Evolutionary conservation across 2,113 vertebrate species (phyloP).

Genomic region (Rousettus leschenaultii): DNA sequence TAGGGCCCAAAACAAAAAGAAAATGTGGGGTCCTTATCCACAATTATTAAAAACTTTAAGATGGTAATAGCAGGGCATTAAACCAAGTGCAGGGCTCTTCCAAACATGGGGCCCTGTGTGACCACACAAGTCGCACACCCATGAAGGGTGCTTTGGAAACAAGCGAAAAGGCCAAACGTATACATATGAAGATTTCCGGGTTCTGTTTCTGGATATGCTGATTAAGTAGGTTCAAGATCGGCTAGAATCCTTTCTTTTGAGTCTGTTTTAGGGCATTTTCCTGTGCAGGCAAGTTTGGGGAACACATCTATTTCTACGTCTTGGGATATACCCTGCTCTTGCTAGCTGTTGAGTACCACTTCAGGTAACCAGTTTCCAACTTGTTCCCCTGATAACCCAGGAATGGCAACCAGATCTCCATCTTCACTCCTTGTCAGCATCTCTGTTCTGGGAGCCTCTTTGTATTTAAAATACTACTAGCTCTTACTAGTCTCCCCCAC

Average conservation of each 20-base stretch:
- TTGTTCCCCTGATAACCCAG: neutral
- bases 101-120: neutral
- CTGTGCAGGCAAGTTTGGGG: neutral
- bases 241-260: neutral
- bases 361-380: neutral
- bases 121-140: neutral
- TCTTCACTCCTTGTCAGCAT: neutral
- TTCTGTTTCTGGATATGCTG: neutral
- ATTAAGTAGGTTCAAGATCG: neutral
- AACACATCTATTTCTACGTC: neutral
- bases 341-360: neutral
- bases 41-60: neutral
- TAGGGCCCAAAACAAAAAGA: neutral
- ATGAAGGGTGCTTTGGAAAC: neutral
- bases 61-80: neutral
- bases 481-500: neutral
- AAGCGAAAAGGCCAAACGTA: neutral
- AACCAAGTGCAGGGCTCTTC: neutral
- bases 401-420: neutral
- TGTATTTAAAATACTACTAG: neutral
- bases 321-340: neutral
- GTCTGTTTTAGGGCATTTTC: neutral
- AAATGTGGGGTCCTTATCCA: neutral
- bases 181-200: neutral
- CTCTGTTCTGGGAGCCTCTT: neutral